Percentiles rank a stretch among this genome's conserved stretches.
These are phyloP conservation scores for Oligia latruncula DNA, from an alignment of 2,888 invertebrate species.

Conservation along the genomic window DNA sequence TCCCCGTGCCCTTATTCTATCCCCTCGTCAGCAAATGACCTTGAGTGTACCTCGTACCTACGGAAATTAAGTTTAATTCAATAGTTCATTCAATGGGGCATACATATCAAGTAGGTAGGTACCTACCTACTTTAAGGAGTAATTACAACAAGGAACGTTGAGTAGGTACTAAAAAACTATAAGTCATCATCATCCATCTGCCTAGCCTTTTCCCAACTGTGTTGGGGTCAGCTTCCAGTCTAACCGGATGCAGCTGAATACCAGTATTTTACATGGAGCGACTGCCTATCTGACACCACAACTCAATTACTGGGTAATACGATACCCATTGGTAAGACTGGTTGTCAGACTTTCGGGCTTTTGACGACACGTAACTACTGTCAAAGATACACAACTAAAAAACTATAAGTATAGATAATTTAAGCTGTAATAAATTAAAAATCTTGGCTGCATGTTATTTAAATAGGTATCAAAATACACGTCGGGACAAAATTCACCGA, in stretches of 20 bases:
- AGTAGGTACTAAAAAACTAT: not conserved
- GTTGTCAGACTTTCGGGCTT: too few species aligned
- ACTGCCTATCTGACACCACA: too few species aligned
- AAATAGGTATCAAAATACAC: not conserved
- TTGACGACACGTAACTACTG: too few species aligned
- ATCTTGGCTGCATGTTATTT: not conserved
- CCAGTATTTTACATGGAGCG: too few species aligned
- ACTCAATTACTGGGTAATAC: too few species aligned
- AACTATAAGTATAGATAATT: too few species aligned
- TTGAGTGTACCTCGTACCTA: constrained; percentile 27
- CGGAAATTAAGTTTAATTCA: constrained; percentile 11
- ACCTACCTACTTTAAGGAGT: not conserved
- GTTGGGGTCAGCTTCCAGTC: too few species aligned
- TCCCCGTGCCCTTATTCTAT: constrained; percentile 37
- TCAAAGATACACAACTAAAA: too few species aligned
- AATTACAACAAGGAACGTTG: not conserved
- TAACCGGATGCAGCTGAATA: not conserved
- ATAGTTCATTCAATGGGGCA: constrained; percentile 18
- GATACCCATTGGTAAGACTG: too few species aligned
- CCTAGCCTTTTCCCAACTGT: too few species aligned
- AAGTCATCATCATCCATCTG: too few species aligned
- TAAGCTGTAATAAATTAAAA: not conserved
- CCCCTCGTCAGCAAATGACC: constrained; percentile 40
- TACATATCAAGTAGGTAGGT: not conserved
- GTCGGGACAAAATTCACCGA: not conserved